Conservation (phyloP, 2,113 vertebrate species). For the Balaenoptera acutorostrata region DNA sequence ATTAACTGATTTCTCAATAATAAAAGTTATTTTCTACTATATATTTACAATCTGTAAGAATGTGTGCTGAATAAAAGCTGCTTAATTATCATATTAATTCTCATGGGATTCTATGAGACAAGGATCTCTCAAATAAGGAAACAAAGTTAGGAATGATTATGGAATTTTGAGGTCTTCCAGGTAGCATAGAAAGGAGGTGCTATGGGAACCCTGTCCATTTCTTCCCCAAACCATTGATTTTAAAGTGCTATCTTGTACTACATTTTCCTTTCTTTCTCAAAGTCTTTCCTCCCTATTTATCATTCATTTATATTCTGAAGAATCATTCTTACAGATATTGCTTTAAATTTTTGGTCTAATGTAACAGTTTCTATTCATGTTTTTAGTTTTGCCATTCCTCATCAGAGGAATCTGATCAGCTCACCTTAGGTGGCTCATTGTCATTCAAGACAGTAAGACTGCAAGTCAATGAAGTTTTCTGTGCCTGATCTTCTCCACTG, state of each 20-base stretch:
- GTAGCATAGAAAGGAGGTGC: background rate
- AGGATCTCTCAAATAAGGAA: background rate
- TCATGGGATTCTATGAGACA: background rate
- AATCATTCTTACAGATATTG: background rate
- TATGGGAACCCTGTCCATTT: background rate
- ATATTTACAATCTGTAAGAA: background rate
- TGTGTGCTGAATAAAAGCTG: background rate
- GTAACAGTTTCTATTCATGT: background rate
- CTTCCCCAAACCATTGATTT: background rate
- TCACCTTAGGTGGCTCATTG: background rate
- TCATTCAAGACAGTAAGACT: background rate
- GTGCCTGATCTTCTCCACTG: background rate
- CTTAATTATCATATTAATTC: background rate
- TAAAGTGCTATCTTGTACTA: background rate
- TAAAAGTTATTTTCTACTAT: background rate
- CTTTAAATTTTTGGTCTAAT: background rate
- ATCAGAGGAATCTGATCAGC: background rate
- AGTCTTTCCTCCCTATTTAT: background rate
- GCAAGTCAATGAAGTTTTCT: background rate
- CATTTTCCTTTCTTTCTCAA: background rate
- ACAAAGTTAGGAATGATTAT: background rate
- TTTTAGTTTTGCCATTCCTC: background rate
- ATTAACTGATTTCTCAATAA: background rate
- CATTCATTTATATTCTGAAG: background rate
- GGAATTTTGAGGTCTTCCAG: background rate